A percentile compares a stretch with the other conserved stretches of the same genome.
These are phyloP conservation scores for Chromobotia macracanthus DNA, from an alignment of 2,797 vertebrate genomes.

Conservation along the genomic window DNA sequence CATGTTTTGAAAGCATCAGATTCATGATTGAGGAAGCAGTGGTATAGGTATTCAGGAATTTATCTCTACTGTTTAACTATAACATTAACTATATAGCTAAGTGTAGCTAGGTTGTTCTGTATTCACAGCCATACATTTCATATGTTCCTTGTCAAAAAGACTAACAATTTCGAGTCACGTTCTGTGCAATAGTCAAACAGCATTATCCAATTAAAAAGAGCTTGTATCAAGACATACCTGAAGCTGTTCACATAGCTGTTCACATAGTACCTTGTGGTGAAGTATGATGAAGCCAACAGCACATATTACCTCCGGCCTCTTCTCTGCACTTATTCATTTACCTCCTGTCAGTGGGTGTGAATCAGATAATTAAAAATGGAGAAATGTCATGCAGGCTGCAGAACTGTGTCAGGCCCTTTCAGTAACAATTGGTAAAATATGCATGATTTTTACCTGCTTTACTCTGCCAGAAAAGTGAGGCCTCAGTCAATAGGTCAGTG, in stretches of 20 bases:
- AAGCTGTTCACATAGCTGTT: not conserved
- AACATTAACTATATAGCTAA: too few species aligned
- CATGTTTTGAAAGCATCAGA: not conserved
- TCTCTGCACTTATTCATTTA: constrained; percentile 34
- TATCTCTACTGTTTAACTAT: not conserved
- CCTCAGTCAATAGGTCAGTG: constrained; percentile 39
- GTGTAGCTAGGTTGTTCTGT: not conserved
- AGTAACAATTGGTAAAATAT: constrained; percentile 46
- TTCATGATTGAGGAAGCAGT: not conserved
- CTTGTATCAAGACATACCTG: constrained; percentile 25
- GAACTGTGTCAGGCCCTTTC: constrained; percentile 31
- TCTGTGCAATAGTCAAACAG: not conserved
- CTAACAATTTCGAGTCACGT: constrained; percentile 2
- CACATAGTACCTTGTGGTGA: not conserved
- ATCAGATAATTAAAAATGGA: constrained; percentile 46
- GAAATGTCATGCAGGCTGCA: constrained; percentile 41
- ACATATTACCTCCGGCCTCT: not conserved
- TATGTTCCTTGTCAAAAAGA: not conserved
- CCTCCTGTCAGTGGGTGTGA: constrained; percentile 1
- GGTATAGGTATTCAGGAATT: not conserved
- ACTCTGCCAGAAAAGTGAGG: not conserved
- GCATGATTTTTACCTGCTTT: constrained; percentile 19
- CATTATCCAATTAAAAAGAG: constrained; percentile 21
- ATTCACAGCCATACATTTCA: not conserved
- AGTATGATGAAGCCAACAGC: not conserved